Percentiles rank a stretch among this genome's conserved stretches.
Evolutionary conservation across 2,888 invertebrate species (phyloP).

Genomic region (Macrosoma leucophasiata): DNA sequence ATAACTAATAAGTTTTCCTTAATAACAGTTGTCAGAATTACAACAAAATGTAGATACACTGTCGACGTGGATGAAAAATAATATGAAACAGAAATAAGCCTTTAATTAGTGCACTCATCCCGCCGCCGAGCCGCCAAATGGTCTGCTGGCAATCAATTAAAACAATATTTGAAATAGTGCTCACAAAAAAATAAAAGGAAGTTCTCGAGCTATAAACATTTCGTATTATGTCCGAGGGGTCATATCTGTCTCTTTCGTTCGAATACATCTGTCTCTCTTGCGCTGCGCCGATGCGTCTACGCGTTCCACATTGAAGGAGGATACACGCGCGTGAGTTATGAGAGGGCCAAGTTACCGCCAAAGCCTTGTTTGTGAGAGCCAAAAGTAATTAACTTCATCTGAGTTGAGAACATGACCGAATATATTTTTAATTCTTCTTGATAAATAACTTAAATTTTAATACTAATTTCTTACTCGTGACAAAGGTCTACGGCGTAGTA

Average conservation of each 20-base stretch:
- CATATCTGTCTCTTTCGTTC: slow-evolving; percentile 30
- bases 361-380: slow-evolving; percentile 67
- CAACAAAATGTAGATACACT: slow-evolving; percentile 37
- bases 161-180: slow-evolving; percentile 74
- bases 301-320: slow-evolving; percentile 47
- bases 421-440: slow-evolving; percentile 10
- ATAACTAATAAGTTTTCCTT: slow-evolving; percentile 47
- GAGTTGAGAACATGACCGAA: slow-evolving; percentile 51
- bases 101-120: slow-evolving; percentile 54
- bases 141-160: slow-evolving; percentile 72
- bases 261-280: slow-evolving; percentile 35
- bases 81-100: slow-evolving; percentile 47
- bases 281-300: slow-evolving; percentile 68
- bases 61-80: slow-evolving; percentile 32
- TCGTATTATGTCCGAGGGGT: slow-evolving; percentile 47
- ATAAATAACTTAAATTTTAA: slow-evolving; percentile 14
- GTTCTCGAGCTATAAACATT: slow-evolving; percentile 64
- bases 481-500: slow-evolving; percentile 2
- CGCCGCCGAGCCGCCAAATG: slow-evolving; percentile 53
- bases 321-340: slow-evolving; percentile 58
- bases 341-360: slow-evolving; percentile 63
- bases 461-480: too few species aligned
- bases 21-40: slow-evolving; percentile 50
- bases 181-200: slow-evolving; percentile 65
- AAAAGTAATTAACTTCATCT: slow-evolving; percentile 69